Conservation (phyloP, 1,140 invertebrate species). For the Maniola jurtina region DNA sequence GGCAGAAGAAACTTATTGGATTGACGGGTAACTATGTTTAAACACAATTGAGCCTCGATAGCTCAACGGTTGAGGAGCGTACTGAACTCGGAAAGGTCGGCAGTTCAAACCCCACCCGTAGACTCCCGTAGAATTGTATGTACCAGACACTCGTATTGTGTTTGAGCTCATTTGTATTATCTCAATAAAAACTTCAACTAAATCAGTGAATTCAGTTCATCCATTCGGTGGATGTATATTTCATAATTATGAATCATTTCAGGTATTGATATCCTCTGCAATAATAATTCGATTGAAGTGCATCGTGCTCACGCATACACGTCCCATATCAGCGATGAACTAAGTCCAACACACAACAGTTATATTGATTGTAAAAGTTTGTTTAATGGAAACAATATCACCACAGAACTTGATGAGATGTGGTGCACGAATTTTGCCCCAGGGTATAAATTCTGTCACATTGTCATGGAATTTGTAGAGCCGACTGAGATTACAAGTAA, state of each 20-base stretch:
- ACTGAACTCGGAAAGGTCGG: no score
- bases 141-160: not conserved
- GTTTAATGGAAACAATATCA: conserved; percentile 81
- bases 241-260: conserved; percentile 3
- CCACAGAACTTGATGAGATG: conserved; percentile 81
- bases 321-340: conserved; percentile 39
- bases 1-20: conserved; percentile 78
- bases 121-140: no score
- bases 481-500: conserved; percentile 77
- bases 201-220: no score
- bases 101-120: no score
- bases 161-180: no score
- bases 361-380: conserved; percentile 67
- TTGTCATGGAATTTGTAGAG: conserved; percentile 78
- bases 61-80: no score
- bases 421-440: conserved; percentile 78
- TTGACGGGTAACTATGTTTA: conserved; percentile 76
- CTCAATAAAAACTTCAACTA: not conserved
- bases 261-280: conserved; percentile 62
- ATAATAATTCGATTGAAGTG: conserved; percentile 47
- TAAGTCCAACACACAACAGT: conserved; percentile 22
- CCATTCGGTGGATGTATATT: not conserved
- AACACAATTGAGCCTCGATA: no score
- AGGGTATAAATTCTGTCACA: conserved; percentile 62
- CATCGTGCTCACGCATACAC: conserved; percentile 58